These are phyloP conservation scores for Leptobrachium leishanense DNA, from an alignment of 2,113 vertebrate species.

Conservation along the genomic window DNA sequence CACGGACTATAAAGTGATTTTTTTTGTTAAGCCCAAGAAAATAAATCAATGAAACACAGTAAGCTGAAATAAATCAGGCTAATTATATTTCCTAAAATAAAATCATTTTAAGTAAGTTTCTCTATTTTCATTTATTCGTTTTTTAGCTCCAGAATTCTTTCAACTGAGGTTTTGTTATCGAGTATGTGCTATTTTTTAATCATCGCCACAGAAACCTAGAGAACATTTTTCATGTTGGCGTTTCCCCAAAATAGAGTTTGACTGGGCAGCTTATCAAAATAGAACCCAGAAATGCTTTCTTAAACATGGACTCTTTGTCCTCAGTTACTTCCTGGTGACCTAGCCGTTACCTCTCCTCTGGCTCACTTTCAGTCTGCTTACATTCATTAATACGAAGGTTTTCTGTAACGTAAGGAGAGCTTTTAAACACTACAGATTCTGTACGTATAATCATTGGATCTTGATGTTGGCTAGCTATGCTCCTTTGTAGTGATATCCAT, in stretches of 20 bases:
- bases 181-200: slow-evolving; percentile 58
- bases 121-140: background rate
- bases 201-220: slow-evolving; percentile 55
- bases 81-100: background rate
- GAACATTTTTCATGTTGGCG: slow-evolving; percentile 63
- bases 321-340: slow-evolving; percentile 79
- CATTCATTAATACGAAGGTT: slow-evolving; percentile 57
- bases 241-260: slow-evolving; percentile 61
- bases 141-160: background rate
- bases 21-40: background rate
- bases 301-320: slow-evolving; percentile 82
- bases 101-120: background rate
- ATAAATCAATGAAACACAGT: background rate
- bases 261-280: slow-evolving; percentile 69
- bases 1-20: no score
- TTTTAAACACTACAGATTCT: background rate
- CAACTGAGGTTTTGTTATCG: slow-evolving; percentile 33
- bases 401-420: slow-evolving; percentile 54
- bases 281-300: slow-evolving; percentile 70
- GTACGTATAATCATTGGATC: no score
- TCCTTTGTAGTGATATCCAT: no score
- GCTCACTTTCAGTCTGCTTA: slow-evolving; percentile 60
- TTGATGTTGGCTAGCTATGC: no score
- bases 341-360: slow-evolving; percentile 61
- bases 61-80: background rate